Conservation (phyloP, 2,888 invertebrate species). For the Nephrocerus scutellatus region DNA sequence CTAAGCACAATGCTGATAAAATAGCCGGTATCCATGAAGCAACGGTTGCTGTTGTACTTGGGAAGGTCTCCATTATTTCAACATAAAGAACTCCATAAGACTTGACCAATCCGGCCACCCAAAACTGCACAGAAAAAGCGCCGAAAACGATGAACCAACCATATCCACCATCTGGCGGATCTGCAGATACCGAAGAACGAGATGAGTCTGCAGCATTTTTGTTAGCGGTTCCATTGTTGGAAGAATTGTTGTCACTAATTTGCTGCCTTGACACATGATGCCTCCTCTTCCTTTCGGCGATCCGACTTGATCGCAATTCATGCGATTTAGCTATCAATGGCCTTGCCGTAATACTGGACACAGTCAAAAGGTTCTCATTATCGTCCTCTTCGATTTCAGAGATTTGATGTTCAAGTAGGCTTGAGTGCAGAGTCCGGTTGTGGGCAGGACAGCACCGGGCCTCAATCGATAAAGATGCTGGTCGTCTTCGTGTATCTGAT, state of each 20-base stretch:
- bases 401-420: constrained; percentile 48
- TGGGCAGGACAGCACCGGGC: constrained; percentile 35
- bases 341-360: constrained; percentile 65
- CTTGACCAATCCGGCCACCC: constrained; percentile 74
- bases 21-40: constrained; percentile 78
- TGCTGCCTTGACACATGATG: constrained; percentile 9
- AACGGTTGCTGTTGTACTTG: constrained; percentile 64
- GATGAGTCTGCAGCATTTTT: constrained; percentile 32
- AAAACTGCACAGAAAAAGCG: constrained; percentile 72
- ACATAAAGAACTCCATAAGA: constrained; percentile 75
- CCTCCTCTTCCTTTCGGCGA: constrained; percentile 11
- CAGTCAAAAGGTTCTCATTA: constrained; percentile 64
- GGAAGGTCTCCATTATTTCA: constrained; percentile 72
- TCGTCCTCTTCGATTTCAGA: constrained; percentile 57
- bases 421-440: constrained; percentile 44
- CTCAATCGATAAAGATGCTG: constrained; percentile 50
- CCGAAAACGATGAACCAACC: constrained; percentile 73
- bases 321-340: constrained; percentile 64
- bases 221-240: not conserved
- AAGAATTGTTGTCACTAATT: constrained; percentile 1
- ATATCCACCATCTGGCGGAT: constrained; percentile 66
- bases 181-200: constrained; percentile 36
- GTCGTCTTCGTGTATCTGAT: constrained; percentile 47
- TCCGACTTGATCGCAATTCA: constrained; percentile 50
- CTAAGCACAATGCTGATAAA: constrained; percentile 66